Percentiles rank a stretch among this genome's conserved stretches.
phyloP scores from a whole-genome alignment of 2,797 vertebrate species.

The Carduelis carduelis region DNA sequence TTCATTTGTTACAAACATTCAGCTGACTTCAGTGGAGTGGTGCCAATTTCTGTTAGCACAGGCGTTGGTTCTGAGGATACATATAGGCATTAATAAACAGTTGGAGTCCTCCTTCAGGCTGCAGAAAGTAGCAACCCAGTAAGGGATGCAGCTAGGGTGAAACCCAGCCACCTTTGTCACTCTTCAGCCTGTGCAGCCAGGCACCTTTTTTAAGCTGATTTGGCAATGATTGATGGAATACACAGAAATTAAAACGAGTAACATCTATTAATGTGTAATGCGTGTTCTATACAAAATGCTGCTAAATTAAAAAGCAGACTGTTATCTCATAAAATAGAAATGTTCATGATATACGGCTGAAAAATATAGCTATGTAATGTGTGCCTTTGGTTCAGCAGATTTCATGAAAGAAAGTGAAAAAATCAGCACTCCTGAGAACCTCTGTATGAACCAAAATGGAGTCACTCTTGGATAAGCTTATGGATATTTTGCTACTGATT shows the following conservation, averaged over 20 bases:
- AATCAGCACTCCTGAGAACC: not conserved
- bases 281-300: not conserved
- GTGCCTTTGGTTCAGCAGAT: not conserved
- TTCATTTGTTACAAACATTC: constrained; percentile 40
- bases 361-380: not conserved
- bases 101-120: not conserved
- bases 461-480: not conserved
- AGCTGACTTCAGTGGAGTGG: constrained; percentile 7
- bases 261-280: not conserved
- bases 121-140: not conserved
- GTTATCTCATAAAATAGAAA: not conserved
- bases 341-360: not conserved
- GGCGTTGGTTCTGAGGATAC: not conserved
- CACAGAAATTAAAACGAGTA: not conserved
- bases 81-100: not conserved
- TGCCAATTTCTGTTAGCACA: constrained; percentile 25
- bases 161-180: not conserved
- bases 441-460: not conserved
- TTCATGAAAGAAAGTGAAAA: not conserved
- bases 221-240: not conserved
- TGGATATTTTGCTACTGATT: not conserved
- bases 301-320: not conserved
- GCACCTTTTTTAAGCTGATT: not conserved
- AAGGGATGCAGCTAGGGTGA: not conserved
- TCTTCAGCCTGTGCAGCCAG: not conserved